A percentile compares a stretch with the other conserved stretches of the same genome.
Conservation (phyloP, 92 coral and sea anemone genomes). For the Parazoanthus darwini region DNA sequence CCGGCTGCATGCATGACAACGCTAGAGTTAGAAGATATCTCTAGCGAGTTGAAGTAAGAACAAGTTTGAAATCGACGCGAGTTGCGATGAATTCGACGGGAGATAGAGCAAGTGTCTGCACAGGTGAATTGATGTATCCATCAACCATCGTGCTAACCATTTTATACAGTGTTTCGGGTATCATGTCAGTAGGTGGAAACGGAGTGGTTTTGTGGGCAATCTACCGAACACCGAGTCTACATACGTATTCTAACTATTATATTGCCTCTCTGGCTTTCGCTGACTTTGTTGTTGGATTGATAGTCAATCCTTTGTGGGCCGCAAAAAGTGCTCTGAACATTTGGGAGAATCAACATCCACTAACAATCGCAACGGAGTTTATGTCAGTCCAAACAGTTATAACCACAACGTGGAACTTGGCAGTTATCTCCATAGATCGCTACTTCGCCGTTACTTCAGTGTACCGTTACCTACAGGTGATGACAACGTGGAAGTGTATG, state of each 20-base stretch:
- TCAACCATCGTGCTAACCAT: constrained; percentile 53
- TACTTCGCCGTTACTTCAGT: constrained; percentile 64
- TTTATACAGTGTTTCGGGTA: constrained; percentile 56
- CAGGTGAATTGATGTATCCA: constrained; percentile 47
- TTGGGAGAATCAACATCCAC: constrained; percentile 69
- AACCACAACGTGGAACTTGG: constrained; percentile 68
- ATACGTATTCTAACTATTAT: constrained; percentile 70
- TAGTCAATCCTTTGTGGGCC: constrained; percentile 73
- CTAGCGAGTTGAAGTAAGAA: background rate
- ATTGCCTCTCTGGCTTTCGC: constrained; percentile 75
- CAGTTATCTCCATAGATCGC: constrained; percentile 69
- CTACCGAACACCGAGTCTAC: constrained; percentile 57
- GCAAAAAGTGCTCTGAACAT: constrained; percentile 67
- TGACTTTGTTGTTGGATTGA: constrained; percentile 70
- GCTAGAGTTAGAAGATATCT: background rate
- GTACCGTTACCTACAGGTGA: constrained; percentile 44
- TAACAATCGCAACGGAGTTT: constrained; percentile 65
- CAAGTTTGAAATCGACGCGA: background rate
- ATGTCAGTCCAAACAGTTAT: constrained; percentile 75
- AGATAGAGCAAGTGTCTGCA: constrained; percentile 17
- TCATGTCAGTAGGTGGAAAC: constrained; percentile 70
- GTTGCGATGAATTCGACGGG: background rate
- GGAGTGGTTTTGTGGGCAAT: constrained; percentile 56
- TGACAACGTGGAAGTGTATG: constrained; percentile 57
- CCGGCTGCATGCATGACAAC: background rate